A percentile compares a stretch with the other conserved stretches of the same genome.
Conservation (phyloP, 2,113 vertebrate species). For the Polyodon spathula region DNA sequence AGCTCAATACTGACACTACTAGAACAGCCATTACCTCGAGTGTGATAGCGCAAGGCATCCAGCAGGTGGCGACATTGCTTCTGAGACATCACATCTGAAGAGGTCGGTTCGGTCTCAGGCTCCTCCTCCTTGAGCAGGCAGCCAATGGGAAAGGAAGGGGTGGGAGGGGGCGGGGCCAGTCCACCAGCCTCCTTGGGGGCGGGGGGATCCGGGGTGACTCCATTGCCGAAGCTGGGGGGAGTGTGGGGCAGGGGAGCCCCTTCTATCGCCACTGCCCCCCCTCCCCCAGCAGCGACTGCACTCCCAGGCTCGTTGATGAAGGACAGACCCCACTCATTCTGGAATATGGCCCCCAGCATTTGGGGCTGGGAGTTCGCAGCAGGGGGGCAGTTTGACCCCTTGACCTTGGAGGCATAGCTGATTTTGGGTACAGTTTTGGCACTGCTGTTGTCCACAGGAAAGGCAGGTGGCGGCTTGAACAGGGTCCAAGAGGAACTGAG, state of each 20-base stretch:
- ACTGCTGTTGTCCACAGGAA: constrained; percentile 73
- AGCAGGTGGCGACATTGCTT: constrained; percentile 50
- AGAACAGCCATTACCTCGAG: constrained; percentile 38
- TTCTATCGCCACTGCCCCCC: neutral
- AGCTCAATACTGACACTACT: too few species aligned
- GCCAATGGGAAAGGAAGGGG: neutral
- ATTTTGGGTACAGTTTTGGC: constrained; percentile 69
- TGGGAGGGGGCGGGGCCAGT: neutral
- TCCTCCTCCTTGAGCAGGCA: constrained; percentile 20
- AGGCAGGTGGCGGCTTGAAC: constrained; percentile 66
- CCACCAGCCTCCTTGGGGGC: neutral
- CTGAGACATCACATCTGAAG: constrained; percentile 53
- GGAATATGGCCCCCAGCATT: constrained; percentile 63
- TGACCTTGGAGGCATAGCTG: constrained; percentile 77
- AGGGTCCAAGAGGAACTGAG: constrained; percentile 60
- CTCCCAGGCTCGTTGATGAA: constrained; percentile 59
- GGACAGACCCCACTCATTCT: constrained; percentile 75
- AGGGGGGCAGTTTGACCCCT: constrained; percentile 46
- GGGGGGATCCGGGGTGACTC: constrained; percentile 19
- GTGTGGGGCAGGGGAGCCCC: neutral
- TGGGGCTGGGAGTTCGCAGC: constrained; percentile 51
- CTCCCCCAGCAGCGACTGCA: neutral
- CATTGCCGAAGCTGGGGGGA: neutral
- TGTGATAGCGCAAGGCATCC: constrained; percentile 59
- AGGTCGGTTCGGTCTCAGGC: constrained; percentile 22